Evolutionary conservation across 2,888 invertebrate species (phyloP).

Genomic region (Octonoba sinensis): DNA sequence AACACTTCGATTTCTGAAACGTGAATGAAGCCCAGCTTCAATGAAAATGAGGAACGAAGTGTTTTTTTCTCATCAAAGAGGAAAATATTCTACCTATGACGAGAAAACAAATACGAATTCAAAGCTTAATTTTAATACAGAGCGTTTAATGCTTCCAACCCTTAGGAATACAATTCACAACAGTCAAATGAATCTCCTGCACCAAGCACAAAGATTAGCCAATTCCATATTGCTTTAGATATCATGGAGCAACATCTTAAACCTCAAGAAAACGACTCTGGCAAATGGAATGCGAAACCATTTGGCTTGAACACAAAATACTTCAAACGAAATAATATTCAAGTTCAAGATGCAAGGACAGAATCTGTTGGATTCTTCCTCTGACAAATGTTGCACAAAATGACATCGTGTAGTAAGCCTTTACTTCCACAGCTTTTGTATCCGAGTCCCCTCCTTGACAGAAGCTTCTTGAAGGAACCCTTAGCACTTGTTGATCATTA

Average conservation of each 20-base stretch:
- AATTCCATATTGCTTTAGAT: neutral
- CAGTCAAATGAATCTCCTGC: too few species aligned
- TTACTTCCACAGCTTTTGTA: too few species aligned
- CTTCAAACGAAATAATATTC: too few species aligned
- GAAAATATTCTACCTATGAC: neutral
- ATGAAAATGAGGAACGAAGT: neutral
- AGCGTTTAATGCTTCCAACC: neutral
- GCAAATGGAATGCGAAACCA: constrained; percentile 54
- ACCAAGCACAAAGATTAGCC: too few species aligned
- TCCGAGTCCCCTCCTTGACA: too few species aligned
- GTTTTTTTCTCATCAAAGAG: neutral
- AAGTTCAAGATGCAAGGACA: too few species aligned
- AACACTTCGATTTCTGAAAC: too few species aligned
- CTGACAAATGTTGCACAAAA: too few species aligned
- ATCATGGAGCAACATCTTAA: neutral
- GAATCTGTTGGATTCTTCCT: too few species aligned
- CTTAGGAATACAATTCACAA: neutral
- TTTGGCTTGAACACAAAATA: constrained; percentile 31
- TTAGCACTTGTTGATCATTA: too few species aligned
- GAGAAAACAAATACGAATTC: constrained; percentile 19
- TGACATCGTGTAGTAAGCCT: too few species aligned
- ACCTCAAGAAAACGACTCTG: constrained; percentile 44
- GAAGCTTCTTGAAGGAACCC: too few species aligned
- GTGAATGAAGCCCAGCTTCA: constrained; percentile 10
- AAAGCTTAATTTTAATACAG: constrained; percentile 18